Evolutionary conservation across 1,140 invertebrate species (phyloP).

Genomic region (Popillia japonica): DNA sequence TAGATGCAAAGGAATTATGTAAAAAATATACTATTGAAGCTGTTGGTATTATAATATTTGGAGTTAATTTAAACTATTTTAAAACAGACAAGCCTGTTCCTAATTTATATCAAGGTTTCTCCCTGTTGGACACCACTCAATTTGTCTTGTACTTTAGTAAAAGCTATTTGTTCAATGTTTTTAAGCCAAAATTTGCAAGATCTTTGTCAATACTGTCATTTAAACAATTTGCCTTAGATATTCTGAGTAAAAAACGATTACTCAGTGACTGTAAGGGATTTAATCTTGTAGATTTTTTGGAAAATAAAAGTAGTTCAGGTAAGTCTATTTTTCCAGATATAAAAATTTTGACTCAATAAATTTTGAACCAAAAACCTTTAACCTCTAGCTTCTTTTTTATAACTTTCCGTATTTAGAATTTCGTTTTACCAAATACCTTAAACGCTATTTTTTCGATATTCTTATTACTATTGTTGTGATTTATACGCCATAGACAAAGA

Average conservation of each 20-base stretch:
- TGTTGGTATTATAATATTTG: slow-evolving; percentile 49
- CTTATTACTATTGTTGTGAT: no score
- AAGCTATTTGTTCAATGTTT: slow-evolving; percentile 45
- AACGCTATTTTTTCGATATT: no score
- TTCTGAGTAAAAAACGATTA: slow-evolving; percentile 53
- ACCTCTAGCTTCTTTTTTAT: no score
- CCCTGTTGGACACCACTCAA: no score
- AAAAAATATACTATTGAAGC: slow-evolving; percentile 49
- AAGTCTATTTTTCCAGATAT: neutral
- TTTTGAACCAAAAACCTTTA: no score
- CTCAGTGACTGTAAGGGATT: slow-evolving; percentile 57
- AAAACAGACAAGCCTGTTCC: slow-evolving; percentile 36
- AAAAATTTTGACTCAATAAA: no score
- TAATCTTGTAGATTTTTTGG: slow-evolving; percentile 67
- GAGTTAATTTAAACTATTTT: slow-evolving; percentile 41
- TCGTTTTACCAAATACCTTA: no score
- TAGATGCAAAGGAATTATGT: slow-evolving; percentile 46
- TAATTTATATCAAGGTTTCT: slow-evolving; percentile 41
- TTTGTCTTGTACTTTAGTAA: slow-evolving; percentile 10
- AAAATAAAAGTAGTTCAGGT: slow-evolving; percentile 55
- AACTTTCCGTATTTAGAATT: no score
- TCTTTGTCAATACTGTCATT: slow-evolving; percentile 49
- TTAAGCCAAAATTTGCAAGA: slow-evolving; percentile 47
- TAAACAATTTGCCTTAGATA: slow-evolving; percentile 50
- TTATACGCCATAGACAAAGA: no score